Conservation (phyloP, 2,888 invertebrate species). For the Cheilosia scutellata region DNA sequence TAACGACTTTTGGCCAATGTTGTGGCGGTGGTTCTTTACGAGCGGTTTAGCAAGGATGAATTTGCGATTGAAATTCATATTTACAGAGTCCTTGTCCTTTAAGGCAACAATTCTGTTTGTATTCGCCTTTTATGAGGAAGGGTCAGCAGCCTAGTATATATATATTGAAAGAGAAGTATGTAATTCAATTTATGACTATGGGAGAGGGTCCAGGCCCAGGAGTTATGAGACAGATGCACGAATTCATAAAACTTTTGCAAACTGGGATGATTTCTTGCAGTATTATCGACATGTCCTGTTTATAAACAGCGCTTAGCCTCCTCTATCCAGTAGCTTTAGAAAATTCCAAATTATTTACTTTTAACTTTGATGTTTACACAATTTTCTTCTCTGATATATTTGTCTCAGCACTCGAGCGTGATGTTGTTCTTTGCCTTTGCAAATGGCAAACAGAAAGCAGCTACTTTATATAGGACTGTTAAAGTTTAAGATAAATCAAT, state of each 20-base stretch:
- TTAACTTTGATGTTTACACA: background rate
- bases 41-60: background rate
- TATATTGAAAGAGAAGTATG: background rate
- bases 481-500: background rate
- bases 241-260: background rate
- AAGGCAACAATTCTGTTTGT: background rate
- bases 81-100: background rate
- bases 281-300: background rate
- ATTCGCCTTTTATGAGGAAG: background rate
- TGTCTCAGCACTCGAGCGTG: background rate
- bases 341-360: background rate
- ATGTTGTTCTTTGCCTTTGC: background rate
- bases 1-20: constrained; percentile 28
- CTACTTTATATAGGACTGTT: background rate
- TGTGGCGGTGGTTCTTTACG: constrained; percentile 17
- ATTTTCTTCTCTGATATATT: background rate
- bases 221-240: background rate
- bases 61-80: background rate
- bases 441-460: background rate
- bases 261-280: background rate
- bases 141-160: background rate
- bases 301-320: background rate
- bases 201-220: too few relatives aligned
- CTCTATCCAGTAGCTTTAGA: background rate
- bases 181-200: background rate